Percentiles rank a stretch among this genome's conserved stretches.
Conservation (phyloP, 2,888 invertebrate genomes). For the Byasa hedistus region DNA sequence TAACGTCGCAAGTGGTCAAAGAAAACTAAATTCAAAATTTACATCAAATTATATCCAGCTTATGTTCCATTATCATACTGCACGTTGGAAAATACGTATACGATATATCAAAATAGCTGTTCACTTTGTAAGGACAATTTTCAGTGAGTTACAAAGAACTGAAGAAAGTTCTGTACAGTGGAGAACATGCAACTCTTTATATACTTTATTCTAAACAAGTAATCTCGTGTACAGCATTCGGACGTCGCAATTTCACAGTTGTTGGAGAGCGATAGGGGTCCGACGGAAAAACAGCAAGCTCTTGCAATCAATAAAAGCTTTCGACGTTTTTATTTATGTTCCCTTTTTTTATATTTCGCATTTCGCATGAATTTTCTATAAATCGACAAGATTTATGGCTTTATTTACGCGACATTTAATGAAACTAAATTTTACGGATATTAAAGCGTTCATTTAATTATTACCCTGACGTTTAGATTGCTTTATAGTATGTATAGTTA, state of each 20-base stretch:
- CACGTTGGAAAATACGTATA: not conserved
- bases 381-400: too few species aligned
- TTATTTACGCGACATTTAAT: too few species aligned
- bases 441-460: too few species aligned
- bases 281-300: slow-evolving; percentile 40
- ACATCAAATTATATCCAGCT: not conserved
- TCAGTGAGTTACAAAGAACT: slow-evolving; percentile 19
- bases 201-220: slow-evolving; percentile 39
- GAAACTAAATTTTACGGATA: too few species aligned
- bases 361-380: too few species aligned
- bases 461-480: too few species aligned
- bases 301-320: slow-evolving; percentile 55
- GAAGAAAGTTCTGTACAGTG: slow-evolving; percentile 20
- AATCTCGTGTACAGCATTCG: slow-evolving; percentile 46
- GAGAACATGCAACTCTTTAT: slow-evolving; percentile 28
- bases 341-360: slow-evolving; percentile 7
- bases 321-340: slow-evolving; percentile 20
- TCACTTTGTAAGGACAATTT: slow-evolving; percentile 20
- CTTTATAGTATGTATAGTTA: too few species aligned
- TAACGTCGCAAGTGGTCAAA: too few species aligned
- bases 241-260: slow-evolving; percentile 68
- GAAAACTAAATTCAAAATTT: not conserved
- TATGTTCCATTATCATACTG: not conserved
- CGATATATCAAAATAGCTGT: slow-evolving; percentile 2
- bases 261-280: slow-evolving; percentile 54